phyloP scores from a whole-genome alignment of 1,140 invertebrate species.

The Drosophila ironensis region DNA sequence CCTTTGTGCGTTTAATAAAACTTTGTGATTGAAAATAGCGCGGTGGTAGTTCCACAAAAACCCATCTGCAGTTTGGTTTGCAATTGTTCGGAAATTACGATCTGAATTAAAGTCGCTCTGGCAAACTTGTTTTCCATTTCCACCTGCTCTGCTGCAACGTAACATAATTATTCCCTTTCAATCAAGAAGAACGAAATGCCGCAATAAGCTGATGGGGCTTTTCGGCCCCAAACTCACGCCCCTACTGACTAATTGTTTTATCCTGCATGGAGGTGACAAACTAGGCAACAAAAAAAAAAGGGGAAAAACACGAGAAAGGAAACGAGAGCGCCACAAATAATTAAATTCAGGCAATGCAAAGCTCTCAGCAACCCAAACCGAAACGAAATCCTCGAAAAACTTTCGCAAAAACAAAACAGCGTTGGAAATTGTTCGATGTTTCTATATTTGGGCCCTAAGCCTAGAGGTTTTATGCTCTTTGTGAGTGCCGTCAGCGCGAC shows the following conservation, averaged over 20 bases:
- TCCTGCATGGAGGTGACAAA: constrained; percentile 22
- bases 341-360: constrained; percentile 59
- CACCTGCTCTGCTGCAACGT: neutral
- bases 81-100: no score
- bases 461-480: constrained; percentile 25
- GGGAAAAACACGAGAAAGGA: neutral
- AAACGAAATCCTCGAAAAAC: constrained; percentile 54
- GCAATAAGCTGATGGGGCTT: constrained; percentile 11
- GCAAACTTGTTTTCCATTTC: no score
- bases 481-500: constrained; percentile 8
- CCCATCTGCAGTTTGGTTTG: no score
- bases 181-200: neutral
- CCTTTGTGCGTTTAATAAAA: no score
- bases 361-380: constrained; percentile 12
- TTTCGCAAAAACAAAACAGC: constrained; percentile 43
- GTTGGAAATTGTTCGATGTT: constrained; percentile 28
- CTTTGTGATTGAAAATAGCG: no score
- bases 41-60: no score
- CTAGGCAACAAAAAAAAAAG: neutral
- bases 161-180: constrained; percentile 24
- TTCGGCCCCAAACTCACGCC: neutral
- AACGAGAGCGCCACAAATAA: constrained; percentile 38
- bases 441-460: constrained; percentile 38
- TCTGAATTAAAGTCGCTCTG: no score
- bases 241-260: constrained; percentile 24